phyloP scores from a whole-genome alignment of 2,113 vertebrate species.

The Capra hircus region DNA sequence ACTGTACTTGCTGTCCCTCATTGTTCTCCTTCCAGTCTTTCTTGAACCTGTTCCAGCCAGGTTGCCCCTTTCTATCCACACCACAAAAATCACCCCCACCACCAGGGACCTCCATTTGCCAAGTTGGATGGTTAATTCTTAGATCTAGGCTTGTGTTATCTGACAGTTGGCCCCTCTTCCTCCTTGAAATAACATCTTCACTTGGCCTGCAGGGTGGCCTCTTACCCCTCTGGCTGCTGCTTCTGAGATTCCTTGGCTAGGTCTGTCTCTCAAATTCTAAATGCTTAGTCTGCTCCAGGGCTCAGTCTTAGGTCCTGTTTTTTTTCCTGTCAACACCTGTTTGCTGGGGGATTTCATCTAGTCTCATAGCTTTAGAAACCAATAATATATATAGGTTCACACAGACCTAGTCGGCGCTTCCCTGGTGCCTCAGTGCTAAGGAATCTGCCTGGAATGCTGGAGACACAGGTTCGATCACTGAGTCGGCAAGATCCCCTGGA shows the following conservation, averaged over 20 bases:
- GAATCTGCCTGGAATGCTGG: not conserved
- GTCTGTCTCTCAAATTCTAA: not conserved
- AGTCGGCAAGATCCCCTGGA: not conserved
- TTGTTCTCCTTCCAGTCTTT: not conserved
- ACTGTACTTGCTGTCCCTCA: not conserved
- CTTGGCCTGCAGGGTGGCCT: not conserved
- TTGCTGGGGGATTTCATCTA: not conserved
- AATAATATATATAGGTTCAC: not conserved
- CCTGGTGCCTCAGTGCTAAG: not conserved
- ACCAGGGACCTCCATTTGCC: not conserved
- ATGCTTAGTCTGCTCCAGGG: not conserved
- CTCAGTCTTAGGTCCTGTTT: not conserved
- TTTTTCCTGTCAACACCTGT: not conserved
- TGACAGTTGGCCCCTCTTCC: not conserved
- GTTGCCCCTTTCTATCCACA: not conserved
- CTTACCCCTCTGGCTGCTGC: not conserved
- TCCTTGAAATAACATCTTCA: not conserved
- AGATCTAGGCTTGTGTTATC: not conserved
- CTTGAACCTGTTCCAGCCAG: not conserved
- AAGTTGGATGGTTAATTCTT: not conserved
- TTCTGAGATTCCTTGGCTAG: not conserved
- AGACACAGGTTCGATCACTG: not conserved
- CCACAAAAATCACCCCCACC: not conserved
- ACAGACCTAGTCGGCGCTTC: not conserved
- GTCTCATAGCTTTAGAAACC: not conserved